A percentile compares a stretch with the other conserved stretches of the same genome.
Conservation (phyloP, 2,797 vertebrate genomes). For the Channallabes apus region DNA sequence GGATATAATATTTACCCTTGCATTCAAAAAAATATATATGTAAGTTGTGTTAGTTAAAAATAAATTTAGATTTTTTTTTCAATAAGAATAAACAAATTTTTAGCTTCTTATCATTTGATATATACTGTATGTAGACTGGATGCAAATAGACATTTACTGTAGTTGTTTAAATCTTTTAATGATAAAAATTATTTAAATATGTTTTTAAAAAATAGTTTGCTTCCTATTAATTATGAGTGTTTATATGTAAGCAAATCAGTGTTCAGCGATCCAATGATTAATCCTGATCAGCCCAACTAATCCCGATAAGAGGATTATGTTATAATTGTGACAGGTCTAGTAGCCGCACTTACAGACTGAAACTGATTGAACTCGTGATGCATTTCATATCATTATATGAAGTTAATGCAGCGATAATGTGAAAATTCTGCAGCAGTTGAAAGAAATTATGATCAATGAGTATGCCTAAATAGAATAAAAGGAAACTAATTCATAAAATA, state of each 20-base stretch:
- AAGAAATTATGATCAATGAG: background rate
- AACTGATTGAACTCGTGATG: slow-evolving; percentile 11
- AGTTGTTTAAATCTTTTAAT: background rate
- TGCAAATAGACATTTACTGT: background rate
- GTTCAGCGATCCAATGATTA: background rate
- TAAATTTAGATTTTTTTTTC: background rate
- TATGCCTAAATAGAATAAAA: background rate
- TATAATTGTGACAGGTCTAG: background rate
- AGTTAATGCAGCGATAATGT: background rate
- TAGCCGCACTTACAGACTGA: slow-evolving; percentile 13
- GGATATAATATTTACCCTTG: background rate
- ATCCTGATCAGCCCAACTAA: slow-evolving; percentile 1
- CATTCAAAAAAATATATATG: background rate
- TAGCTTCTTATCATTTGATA: background rate
- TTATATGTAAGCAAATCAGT: background rate
- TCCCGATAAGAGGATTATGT: slow-evolving; percentile 19
- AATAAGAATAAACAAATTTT: background rate
- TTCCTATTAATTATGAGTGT: background rate
- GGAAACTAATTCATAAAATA: too few species aligned
- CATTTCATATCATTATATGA: background rate
- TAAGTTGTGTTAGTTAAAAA: background rate
- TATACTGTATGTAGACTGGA: background rate
- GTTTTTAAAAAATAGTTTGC: background rate
- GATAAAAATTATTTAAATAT: background rate
- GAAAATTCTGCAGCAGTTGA: background rate